These are phyloP conservation scores for Hypercompe scribonia DNA, from an alignment of 2,888 invertebrate species.

Conservation along the genomic window DNA sequence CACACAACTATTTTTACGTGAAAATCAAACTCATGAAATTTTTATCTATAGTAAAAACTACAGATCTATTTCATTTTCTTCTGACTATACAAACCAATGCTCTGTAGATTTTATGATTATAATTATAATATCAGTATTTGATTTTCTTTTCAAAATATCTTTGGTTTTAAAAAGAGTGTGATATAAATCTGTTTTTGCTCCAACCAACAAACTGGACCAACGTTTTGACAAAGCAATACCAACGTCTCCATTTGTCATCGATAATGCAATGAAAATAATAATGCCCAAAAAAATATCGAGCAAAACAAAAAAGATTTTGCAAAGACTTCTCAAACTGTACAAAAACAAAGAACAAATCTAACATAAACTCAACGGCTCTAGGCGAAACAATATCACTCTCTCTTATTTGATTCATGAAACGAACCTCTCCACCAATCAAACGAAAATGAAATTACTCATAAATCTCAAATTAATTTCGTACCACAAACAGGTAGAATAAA, in stretches of 20 bases:
- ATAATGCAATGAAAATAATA: not conserved
- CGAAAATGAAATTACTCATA: slow-evolving; percentile 21
- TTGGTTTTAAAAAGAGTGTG: not conserved
- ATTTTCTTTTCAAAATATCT: not conserved
- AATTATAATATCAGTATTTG: not conserved
- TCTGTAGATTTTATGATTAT: too few species aligned
- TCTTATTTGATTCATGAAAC: slow-evolving; percentile 15
- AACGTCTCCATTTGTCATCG: not conserved
- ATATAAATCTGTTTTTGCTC: not conserved
- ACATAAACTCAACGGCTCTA: not conserved
- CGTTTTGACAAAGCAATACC: not conserved
- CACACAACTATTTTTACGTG: too few species aligned
- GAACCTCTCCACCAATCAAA: slow-evolving; percentile 19
- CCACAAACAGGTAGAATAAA: slow-evolving; percentile 40
- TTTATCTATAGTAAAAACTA: too few species aligned
- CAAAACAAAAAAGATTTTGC: not conserved
- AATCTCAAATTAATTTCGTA: slow-evolving; percentile 33
- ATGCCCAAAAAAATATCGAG: not conserved
- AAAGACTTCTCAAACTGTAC: not conserved
- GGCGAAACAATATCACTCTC: not conserved
- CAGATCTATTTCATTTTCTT: too few species aligned
- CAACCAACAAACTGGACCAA: not conserved
- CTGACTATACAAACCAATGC: too few species aligned
- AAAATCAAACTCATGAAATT: too few species aligned
- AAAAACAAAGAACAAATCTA: not conserved